Evolutionary conservation across 2,113 vertebrate species (phyloP), one percentile per base, ranked within the genome.

Genomic region (Carassius carassius): DNA sequence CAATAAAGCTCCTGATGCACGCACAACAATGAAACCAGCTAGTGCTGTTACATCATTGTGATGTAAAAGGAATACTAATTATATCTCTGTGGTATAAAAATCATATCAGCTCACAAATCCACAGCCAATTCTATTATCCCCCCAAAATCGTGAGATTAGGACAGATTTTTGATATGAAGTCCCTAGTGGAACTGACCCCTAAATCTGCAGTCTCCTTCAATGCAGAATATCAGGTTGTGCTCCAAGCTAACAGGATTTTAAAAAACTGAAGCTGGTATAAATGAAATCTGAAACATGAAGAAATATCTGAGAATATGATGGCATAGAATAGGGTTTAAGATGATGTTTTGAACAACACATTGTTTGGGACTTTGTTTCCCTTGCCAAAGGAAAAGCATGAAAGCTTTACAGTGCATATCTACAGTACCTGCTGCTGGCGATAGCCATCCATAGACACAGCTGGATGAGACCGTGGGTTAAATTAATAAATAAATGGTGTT

Each of bases 21-120:
- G 11, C 51, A 78, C 51, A 35, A 78, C 75, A 78, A 78, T 78
- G 58, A 78, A 78, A 58, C 29, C 19, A 58, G 75, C 51, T 32
- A 54, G 29, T 78, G 29, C 49, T 8, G 74, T 76, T 76, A 32
- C 35, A 78, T 78, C 77, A n/a, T 21, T 63, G 56, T 13, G 32
- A 79, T 60, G 32, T 63, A 63, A 79, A 79, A 79, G 77, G 56
- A 41, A 79, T 79, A 79, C 77, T 79, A 79, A 79, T 62, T 62
- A 44, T 37, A 25, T 62, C 56, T 44, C 58, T 79, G 32, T 25
- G 56, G 54, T 63, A n/a, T 60, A 79, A 79, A 79, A 44, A 56
- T 44, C 56, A 37, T 62, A 23, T 79, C 54, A 79, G 35, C 56
- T 44, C 77, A 25, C 56, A 79, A 62, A 79, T 62, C 56, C 58